Conservation (phyloP, 2,797 vertebrate species). For the Lagorchestes hirsutus region DNA sequence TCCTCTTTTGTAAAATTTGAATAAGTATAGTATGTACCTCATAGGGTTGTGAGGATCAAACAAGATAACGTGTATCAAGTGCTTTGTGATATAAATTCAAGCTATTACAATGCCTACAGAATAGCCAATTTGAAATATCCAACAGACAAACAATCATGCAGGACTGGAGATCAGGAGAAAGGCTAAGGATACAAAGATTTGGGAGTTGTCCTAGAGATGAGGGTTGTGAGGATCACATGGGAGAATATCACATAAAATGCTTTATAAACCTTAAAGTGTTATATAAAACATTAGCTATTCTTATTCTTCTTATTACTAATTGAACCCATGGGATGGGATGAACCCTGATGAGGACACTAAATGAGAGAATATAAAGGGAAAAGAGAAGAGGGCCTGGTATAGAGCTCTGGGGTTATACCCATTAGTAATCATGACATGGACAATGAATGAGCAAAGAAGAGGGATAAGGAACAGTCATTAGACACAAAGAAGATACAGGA, state of each 20-base stretch:
- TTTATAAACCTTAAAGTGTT: not conserved
- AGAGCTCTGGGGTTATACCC: not conserved
- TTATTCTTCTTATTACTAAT: not conserved
- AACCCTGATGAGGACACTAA: not conserved
- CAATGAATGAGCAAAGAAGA: not conserved
- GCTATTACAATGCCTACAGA: not conserved
- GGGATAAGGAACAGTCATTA: not conserved
- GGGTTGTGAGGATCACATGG: not conserved
- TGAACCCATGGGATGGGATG: not conserved
- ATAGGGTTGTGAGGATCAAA: not conserved
- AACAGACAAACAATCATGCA: not conserved
- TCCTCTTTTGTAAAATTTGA: not conserved
- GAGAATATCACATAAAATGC: not conserved
- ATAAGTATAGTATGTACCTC: not conserved
- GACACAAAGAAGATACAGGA: not conserved
- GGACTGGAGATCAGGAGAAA: not conserved
- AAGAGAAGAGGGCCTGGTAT: not conserved
- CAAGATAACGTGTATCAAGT: not conserved
- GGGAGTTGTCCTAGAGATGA: not conserved
- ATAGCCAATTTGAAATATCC: not conserved
- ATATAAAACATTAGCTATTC: not conserved
- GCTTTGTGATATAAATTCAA: not conserved
- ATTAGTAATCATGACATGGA: not conserved
- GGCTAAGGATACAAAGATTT: not conserved
- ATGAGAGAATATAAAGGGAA: not conserved